Evolutionary conservation across 1,140 invertebrate genomes (phyloP), one percentile per base, ranked within the genome.

Genomic region (Micrasema longulum): DNA sequence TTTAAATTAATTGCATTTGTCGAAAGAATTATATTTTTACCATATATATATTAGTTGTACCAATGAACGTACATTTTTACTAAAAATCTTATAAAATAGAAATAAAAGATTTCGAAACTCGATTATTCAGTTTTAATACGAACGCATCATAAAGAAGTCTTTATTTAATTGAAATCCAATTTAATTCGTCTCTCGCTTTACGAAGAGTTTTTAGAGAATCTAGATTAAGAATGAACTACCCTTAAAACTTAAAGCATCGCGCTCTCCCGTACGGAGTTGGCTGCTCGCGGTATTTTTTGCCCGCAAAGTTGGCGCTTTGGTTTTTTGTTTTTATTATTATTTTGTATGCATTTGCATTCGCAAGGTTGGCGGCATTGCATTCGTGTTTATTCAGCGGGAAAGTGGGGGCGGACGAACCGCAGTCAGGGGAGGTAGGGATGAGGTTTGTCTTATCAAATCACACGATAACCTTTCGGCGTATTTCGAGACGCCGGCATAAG

Each of bases 341-440:
- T 74, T 71, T 72, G 73, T 72, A 64, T 71, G 73, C 69, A 75
- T 68, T 68, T 71, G 69, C 73, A 75, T 75, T 75, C 73, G 73
- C 66, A 71, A 68, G 69, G 73, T 74, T 68, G 69, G 68, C 69
- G 69, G 73, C 73, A 71, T 64, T 75, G 73, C 73, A 75, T 71
- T 75, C 69, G 69, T 71, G 69, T 71, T 71, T 75, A 75, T 75
- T 71, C 69, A 71, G 73, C 73, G 69, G 69, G 45, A 75, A 75
- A 75, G 64, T 68, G 57, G 63, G 45, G 53, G 35, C 48, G 55
- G 35, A 23, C 71, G 60, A 67, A 64, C 50, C 52, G 31, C 22
- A 7, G 23, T 14, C 16, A 48, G 20, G 45, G 38, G 14, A n/a
- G 12, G 35, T 36, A 3, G 20, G n/a, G 47, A 53, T 18, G 41